A percentile compares a stretch with the other conserved stretches of the same genome.
These are phyloP conservation scores for Atlantisia rogersi DNA, from an alignment of 2,113 vertebrate genomes.

Conservation along the genomic window DNA sequence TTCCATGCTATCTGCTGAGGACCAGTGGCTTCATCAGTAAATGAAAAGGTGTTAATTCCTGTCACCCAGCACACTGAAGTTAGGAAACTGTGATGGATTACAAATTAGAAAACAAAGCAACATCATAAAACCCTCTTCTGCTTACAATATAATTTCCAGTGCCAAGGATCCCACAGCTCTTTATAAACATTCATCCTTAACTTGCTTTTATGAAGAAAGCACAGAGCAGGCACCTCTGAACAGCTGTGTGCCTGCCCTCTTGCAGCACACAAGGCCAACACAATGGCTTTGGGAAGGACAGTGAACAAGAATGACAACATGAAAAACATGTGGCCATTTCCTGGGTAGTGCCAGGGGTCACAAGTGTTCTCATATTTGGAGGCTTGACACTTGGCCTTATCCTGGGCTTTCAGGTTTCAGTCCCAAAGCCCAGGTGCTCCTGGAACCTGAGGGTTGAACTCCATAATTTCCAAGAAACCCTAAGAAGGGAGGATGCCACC, in stretches of 20 bases:
- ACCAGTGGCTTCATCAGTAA: not conserved
- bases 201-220: not conserved
- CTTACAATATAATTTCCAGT: not conserved
- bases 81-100: not conserved
- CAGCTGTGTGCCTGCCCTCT: not conserved
- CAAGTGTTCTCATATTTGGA: not conserved
- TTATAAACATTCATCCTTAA: constrained; percentile 24
- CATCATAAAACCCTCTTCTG: constrained; percentile 6
- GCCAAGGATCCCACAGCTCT: constrained; percentile 11
- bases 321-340: not conserved
- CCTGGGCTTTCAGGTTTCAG: not conserved
- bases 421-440: not conserved
- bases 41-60: not conserved
- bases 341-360: not conserved
- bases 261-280: not conserved
- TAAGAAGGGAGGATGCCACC: not conserved
- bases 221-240: not conserved
- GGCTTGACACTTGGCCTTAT: constrained; percentile 7
- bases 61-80: not conserved
- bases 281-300: not conserved
- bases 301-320: not conserved
- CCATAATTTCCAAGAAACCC: not conserved
- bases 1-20: not conserved
- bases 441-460: not conserved
- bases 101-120: not conserved